Percentiles rank a stretch among this genome's conserved stretches.
phyloP scores from a whole-genome alignment of 2,113 vertebrate species.

The Nesoenas mayeri region DNA sequence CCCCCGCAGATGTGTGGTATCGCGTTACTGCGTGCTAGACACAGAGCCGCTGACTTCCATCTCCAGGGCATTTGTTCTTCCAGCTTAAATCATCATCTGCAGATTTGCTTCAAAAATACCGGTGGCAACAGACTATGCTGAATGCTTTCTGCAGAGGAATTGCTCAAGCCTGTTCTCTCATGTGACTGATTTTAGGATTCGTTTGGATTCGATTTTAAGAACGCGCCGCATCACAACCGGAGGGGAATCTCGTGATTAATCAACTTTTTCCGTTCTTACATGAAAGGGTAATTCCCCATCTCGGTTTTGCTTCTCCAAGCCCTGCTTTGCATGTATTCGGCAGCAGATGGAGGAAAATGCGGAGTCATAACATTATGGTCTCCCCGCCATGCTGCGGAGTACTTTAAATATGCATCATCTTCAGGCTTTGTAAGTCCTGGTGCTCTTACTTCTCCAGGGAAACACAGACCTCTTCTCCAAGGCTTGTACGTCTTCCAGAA shows the following conservation, averaged over 20 bases:
- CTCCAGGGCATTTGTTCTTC: slow-evolving; percentile 4
- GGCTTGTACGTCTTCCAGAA: background rate
- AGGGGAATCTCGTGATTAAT: slow-evolving; percentile 25
- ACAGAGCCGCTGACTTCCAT: background rate
- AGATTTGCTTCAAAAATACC: background rate
- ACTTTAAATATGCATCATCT: background rate
- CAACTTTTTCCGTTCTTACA: background rate
- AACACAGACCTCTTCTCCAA: background rate
- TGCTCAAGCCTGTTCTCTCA: background rate
- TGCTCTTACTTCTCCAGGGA: background rate
- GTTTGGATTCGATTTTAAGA: background rate
- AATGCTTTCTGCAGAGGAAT: background rate
- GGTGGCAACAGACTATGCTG: background rate
- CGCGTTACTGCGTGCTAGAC: background rate
- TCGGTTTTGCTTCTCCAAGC: slow-evolving; percentile 21
- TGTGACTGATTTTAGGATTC: background rate
- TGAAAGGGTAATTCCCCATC: slow-evolving; percentile 39
- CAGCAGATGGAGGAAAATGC: slow-evolving; percentile 56
- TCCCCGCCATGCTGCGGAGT: background rate
- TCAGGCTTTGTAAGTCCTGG: background rate
- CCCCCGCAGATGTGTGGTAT: background rate
- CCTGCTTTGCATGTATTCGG: background rate
- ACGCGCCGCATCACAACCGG: accelerated
- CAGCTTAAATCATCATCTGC: slow-evolving; percentile 14
- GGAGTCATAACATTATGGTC: slow-evolving; percentile 57